Percentiles rank a stretch among this genome's conserved stretches.
Evolutionary conservation across 2,888 invertebrate species (phyloP).

Genomic region (Toxonevra muliebris): DNA sequence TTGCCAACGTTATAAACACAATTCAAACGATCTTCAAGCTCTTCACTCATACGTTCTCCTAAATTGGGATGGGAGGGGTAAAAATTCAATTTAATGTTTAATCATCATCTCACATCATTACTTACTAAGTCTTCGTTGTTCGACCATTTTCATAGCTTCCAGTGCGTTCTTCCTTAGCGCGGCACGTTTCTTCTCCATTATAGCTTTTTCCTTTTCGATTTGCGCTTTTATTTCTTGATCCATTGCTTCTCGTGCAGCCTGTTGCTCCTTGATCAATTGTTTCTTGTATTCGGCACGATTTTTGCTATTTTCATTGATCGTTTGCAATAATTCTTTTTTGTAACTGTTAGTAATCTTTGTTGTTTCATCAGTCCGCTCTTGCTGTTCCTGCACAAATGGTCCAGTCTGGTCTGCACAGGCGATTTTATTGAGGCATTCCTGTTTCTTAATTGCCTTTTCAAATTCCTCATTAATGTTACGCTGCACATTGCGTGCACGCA

Average conservation of each 20-base stretch:
- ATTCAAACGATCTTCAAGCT: constrained; percentile 64
- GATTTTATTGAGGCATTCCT: constrained; percentile 53
- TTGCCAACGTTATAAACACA: constrained; percentile 66
- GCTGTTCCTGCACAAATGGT: constrained; percentile 59
- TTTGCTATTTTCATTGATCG: constrained; percentile 53
- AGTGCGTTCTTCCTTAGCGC: constrained; percentile 51
- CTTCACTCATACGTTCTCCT: constrained; percentile 58
- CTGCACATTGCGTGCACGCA: constrained; percentile 58
- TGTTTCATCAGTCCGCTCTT: constrained; percentile 52
- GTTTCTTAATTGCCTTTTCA: constrained; percentile 49
- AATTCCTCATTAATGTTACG: constrained; percentile 53
- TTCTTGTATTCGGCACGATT: constrained; percentile 44
- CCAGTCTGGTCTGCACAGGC: constrained; percentile 58
- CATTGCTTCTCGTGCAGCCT: constrained; percentile 45
- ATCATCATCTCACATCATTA: constrained; percentile 10
- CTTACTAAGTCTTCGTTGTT: constrained; percentile 52
- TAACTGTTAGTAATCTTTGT: constrained; percentile 50
- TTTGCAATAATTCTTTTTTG: constrained; percentile 52
- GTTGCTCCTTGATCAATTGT: constrained; percentile 45
- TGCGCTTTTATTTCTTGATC: constrained; percentile 59
- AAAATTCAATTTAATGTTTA: neutral
- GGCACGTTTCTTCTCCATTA: constrained; percentile 49
- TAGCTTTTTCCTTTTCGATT: constrained; percentile 57
- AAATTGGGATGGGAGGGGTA: constrained; percentile 9
- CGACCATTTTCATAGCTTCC: constrained; percentile 57